phyloP scores from a whole-genome alignment of 1,140 invertebrate species.

The Bombus picipes region DNA sequence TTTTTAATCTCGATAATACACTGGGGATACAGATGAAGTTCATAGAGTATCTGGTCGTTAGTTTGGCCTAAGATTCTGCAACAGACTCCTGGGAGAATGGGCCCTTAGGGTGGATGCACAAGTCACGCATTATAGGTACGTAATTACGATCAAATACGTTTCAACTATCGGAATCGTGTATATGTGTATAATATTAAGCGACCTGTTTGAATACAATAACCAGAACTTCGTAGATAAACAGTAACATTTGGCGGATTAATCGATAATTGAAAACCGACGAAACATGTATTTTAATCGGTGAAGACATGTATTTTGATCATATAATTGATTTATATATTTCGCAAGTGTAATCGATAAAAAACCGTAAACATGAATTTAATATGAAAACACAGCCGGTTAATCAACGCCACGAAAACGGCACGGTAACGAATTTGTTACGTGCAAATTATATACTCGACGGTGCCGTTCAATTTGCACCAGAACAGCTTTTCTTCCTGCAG shows the following conservation, averaged over 20 bases:
- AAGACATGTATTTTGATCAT: neutral
- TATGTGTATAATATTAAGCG: too few species aligned
- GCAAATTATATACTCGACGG: conserved; percentile 33
- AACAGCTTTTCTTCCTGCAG: conserved; percentile 18
- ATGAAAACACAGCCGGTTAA: neutral
- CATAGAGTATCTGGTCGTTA: too few species aligned
- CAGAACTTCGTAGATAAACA: neutral
- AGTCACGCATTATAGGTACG: too few species aligned
- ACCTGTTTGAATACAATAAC: neutral
- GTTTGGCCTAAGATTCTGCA: too few species aligned
- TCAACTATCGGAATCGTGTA: neutral
- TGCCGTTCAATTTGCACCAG: conserved; percentile 30
- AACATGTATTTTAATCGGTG: neutral
- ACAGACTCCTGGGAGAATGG: too few species aligned
- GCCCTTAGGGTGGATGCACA: too few species aligned
- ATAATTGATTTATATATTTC: neutral
- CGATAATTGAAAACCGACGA: neutral
- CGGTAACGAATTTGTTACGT: conserved; percentile 25
- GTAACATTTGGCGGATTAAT: neutral
- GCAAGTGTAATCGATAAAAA: neutral
- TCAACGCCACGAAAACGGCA: neutral
- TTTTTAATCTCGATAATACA: neutral
- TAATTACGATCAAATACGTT: neutral
- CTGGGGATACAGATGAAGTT: too few species aligned
- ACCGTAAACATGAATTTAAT: neutral